phyloP scores from a whole-genome alignment of 1,140 invertebrate genomes.

The Drosophila murphyi region DNA sequence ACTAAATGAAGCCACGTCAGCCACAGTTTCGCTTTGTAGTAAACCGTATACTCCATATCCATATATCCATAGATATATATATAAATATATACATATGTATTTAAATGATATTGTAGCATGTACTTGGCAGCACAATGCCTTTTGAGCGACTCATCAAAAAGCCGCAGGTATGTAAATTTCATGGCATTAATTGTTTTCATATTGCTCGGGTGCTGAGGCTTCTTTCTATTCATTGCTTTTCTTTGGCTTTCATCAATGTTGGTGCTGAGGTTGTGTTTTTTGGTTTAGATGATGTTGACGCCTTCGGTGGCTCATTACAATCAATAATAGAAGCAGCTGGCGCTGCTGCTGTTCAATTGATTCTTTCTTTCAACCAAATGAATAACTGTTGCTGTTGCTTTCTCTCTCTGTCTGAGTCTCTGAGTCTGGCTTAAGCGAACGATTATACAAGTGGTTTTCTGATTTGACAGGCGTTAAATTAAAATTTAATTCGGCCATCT shows the following conservation, averaged over 20 bases:
- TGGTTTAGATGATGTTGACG: conserved; percentile 67
- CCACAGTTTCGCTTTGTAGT: conserved; percentile 17
- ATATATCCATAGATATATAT: background rate
- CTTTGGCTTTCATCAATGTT: conserved; percentile 32
- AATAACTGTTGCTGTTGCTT: conserved; percentile 37
- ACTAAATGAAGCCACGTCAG: background rate
- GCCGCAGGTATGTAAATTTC: conserved; percentile 74
- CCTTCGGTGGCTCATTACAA: conserved; percentile 83
- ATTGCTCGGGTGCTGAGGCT: conserved; percentile 1
- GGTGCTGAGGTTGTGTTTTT: conserved; percentile 26
- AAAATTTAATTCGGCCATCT: conserved; percentile 83
- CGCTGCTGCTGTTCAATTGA: conserved; percentile 64
- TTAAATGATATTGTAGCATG: conserved; percentile 1
- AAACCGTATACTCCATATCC: too few species aligned
- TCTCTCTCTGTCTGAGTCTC: too few species aligned
- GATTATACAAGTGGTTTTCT: conserved; percentile 82
- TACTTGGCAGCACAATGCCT: conserved; percentile 13
- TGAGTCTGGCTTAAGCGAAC: conserved; percentile 58
- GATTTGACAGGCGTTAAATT: conserved; percentile 83
- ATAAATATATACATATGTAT: background rate
- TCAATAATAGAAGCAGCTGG: conserved; percentile 65
- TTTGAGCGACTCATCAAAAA: conserved; percentile 73
- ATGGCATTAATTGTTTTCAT: conserved; percentile 73
- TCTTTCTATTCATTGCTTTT: conserved; percentile 34
- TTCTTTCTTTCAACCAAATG: conserved; percentile 65